Percentiles rank a stretch among this genome's conserved stretches.
phyloP scores from a whole-genome alignment of 2,113 vertebrate genomes.

The Crotalus tigris region DNA sequence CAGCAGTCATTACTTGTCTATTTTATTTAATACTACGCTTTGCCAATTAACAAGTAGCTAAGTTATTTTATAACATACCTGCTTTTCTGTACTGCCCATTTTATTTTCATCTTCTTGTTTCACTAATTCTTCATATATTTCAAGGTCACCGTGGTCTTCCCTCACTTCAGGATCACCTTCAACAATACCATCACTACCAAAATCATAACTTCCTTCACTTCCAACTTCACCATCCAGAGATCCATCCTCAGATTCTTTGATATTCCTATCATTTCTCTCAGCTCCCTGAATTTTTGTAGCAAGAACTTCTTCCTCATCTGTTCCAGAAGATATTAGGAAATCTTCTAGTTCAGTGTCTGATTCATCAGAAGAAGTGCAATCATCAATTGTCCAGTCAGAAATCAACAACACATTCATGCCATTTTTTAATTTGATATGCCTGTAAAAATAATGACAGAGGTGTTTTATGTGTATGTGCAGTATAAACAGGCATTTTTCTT shows the following conservation, averaged over 20 bases:
- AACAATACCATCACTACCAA: background rate
- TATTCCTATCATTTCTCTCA: background rate
- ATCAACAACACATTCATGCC: conserved; percentile 89
- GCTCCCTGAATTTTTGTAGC: conserved; percentile 59
- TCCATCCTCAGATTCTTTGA: conserved; percentile 72
- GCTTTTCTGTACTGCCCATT: conserved; percentile 83
- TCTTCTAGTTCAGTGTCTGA: conserved; percentile 69
- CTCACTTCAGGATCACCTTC: conserved; percentile 52
- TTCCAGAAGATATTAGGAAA: conserved; percentile 39
- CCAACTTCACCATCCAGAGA: conserved; percentile 54
- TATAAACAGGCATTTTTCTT: background rate
- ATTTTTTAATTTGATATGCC: conserved; percentile 87
- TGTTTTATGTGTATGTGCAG: background rate
- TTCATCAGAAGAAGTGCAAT: conserved; percentile 58
- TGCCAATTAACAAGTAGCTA: accelerated
- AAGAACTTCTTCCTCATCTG: conserved; percentile 76
- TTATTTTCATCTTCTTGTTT: conserved; percentile 72
- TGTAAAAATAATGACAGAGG: conserved; percentile 56
- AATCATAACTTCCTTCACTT: background rate
- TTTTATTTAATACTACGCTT: background rate
- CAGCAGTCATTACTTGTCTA: background rate
- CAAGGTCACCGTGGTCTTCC: conserved; percentile 66
- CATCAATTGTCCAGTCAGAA: conserved; percentile 81
- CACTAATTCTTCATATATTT: conserved; percentile 72
- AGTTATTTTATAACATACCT: conserved; percentile 70